Conservation (phyloP, 2,888 invertebrate species). For the Mystacides longicornis region DNA sequence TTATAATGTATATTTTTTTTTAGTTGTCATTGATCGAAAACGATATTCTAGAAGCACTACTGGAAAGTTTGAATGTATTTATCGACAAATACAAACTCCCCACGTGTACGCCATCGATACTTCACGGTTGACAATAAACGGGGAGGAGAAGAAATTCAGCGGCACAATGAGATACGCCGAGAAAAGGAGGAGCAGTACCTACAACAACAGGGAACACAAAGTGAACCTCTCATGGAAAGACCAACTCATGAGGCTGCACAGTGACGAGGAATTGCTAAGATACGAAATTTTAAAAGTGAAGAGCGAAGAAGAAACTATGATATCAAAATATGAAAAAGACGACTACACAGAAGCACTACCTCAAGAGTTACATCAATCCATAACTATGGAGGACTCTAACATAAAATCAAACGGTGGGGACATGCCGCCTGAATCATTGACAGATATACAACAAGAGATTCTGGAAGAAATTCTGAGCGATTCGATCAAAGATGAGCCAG, state of each 20-base stretch:
- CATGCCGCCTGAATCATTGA: no score
- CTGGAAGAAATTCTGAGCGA: no score
- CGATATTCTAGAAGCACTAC: constrained; percentile 41
- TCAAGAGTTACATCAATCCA: neutral
- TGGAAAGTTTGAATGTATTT: constrained; percentile 53
- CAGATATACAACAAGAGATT: no score
- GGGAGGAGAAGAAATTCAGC: constrained; percentile 23
- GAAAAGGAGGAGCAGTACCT: neutral
- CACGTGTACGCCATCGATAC: constrained; percentile 7
- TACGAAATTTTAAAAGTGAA: constrained; percentile 6
- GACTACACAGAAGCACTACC: neutral
- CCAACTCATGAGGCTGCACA: constrained; percentile 7
- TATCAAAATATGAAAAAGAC: neutral
- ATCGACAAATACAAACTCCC: constrained; percentile 37
- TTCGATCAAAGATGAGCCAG: no score
- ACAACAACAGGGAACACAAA: neutral
- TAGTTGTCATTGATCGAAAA: constrained; percentile 49
- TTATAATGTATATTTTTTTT: constrained; percentile 26
- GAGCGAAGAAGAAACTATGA: constrained; percentile 9
- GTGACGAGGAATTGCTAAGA: constrained; percentile 11
- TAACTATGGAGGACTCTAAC: no score
- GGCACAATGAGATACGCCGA: neutral
- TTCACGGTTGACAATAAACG: constrained; percentile 34
- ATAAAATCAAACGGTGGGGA: no score
- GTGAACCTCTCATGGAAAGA: constrained; percentile 13